Conservation (phyloP, 2,113 vertebrate species). For the Myiopsitta monachus region DNA sequence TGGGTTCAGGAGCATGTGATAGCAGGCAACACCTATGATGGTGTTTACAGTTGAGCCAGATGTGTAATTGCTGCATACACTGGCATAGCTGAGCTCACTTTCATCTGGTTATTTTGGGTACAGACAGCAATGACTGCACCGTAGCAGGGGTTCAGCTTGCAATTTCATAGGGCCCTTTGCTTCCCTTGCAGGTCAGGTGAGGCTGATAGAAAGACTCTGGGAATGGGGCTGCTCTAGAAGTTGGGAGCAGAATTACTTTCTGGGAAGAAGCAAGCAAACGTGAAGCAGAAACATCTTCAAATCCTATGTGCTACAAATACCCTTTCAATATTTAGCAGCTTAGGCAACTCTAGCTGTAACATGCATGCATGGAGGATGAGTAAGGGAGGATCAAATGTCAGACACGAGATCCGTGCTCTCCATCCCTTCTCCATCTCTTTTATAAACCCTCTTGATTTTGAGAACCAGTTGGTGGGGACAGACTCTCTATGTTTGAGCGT, state of each 20-base stretch:
- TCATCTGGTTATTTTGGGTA: not conserved
- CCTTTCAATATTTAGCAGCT: conserved; percentile 28
- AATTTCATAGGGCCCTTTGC: not conserved
- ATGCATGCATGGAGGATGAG: conserved; percentile 19
- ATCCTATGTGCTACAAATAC: not conserved
- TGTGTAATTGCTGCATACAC: not conserved
- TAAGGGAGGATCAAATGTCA: not conserved
- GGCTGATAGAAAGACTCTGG: not conserved
- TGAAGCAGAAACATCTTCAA: not conserved
- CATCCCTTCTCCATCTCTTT: not conserved
- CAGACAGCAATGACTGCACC: not conserved
- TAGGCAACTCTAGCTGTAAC: not conserved
- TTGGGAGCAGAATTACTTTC: not conserved
- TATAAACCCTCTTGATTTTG: not conserved
- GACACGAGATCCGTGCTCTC: not conserved
- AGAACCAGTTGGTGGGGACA: not conserved
- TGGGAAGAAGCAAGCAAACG: not conserved
- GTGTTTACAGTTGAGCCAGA: not conserved
- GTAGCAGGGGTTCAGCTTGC: fast-evolving
- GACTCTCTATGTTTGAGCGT: not conserved
- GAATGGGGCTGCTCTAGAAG: not conserved
- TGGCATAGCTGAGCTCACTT: not conserved
- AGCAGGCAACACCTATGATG: not conserved
- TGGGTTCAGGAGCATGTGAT: not conserved
- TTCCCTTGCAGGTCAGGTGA: not conserved